Base-by-base conservation (phyloP, 37 sponge, comb jelly and placozoan genomes). In the Lycopodina hypogea region DNA sequence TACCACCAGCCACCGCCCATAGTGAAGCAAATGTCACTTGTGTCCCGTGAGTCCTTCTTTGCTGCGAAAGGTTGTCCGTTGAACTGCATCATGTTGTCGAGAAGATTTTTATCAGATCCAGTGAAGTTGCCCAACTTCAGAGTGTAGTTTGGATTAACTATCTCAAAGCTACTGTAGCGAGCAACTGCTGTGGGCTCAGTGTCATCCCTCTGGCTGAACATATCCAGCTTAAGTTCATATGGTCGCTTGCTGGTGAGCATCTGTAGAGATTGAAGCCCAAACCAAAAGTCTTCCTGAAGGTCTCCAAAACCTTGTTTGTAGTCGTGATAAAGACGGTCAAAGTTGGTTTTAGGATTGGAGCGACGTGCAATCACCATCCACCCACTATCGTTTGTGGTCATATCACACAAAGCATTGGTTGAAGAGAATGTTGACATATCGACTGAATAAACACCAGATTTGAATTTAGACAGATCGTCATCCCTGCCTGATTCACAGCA, bases 221-320 rank as follows among this genome's bases (percentile, higher is more conserved):
- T 22, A 36, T 87, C 88, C 26, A 87, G 42, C 53, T 71, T 56
- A 39, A 87, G 30, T 38, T 81, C 82, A 41, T 79, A 87, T 39
- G 37, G 37, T 0, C 58, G 66, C 21, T 53, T 22, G 39, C 37
- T 77, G 1, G 88, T 81, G 2, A 87, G 29, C 1, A 22, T 24
- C 55, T 71, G 48, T 41, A 87, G 55, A 14, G 55, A n/a, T 51
- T 38, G 63, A 23, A 87, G 67, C 26, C 88, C 88, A 56, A 77
- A 81, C 82, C 82, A 87, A 45, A 87, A 87, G 11, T 78, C 74
- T 2, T 9, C 19, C 8, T 0, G 40, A 26, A 87, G 72, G 24
- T 81, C 38, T 17, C 88, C 88, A 71, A 87, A 87, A 0, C 88
- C 88, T n/a, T 81, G 63, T 55, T 87, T 82, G 56, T 87, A 87